A percentile compares a stretch with the other conserved stretches of the same genome.
phyloP scores from a whole-genome alignment of 2,888 invertebrate genomes.

The Acleris cristana region DNA sequence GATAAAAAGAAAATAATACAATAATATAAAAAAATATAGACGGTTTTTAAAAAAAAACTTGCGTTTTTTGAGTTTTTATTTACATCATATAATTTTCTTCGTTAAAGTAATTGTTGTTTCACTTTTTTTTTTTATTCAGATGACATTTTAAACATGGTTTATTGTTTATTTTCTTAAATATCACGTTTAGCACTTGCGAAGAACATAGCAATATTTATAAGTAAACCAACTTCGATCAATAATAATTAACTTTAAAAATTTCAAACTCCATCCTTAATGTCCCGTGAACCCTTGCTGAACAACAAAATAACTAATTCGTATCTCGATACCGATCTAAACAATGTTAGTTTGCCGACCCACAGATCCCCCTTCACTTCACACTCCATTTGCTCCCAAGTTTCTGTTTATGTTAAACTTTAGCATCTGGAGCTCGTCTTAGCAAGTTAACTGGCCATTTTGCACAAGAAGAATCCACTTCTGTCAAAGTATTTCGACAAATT shows the following conservation, averaged over 20 bases:
- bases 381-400: constrained; percentile 63
- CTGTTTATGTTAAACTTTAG: constrained; percentile 65
- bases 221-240: too few species aligned
- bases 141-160: too few species aligned
- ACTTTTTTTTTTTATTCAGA: too few species aligned
- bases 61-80: too few species aligned
- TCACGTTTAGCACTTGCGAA: too few species aligned
- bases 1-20: too few species aligned
- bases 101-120: too few species aligned
- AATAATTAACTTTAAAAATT: neutral
- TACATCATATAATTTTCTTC: too few species aligned
- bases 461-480: constrained; percentile 52
- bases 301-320: constrained; percentile 34
- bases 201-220: too few species aligned
- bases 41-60: too few species aligned
- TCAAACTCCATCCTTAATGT: constrained; percentile 21
- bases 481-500: constrained; percentile 38
- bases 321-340: constrained; percentile 34
- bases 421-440: constrained; percentile 58
- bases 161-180: too few species aligned
- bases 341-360: constrained; percentile 39
- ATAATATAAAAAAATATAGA: too few species aligned
- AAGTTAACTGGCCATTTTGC: constrained; percentile 68
- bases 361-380: constrained; percentile 52
- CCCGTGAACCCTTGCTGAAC: constrained; percentile 13